phyloP scores from a whole-genome alignment of 2,113 vertebrate species.

The Cacatua alba region DNA sequence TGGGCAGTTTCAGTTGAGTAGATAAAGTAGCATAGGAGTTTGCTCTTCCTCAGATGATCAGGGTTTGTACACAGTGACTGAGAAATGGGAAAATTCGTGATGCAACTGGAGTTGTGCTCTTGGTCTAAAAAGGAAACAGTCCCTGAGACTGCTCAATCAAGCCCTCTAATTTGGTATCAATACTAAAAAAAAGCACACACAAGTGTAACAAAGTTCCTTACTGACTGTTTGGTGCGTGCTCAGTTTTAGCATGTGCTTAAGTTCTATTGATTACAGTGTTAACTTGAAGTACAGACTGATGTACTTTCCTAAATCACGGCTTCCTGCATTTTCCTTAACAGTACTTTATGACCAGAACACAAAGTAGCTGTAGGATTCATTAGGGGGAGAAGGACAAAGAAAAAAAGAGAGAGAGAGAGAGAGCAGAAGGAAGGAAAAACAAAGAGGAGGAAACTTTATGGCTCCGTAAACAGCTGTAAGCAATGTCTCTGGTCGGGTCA shows the following conservation, averaged over 20 bases:
- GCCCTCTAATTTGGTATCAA: background rate
- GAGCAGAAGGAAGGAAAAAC: slow-evolving; percentile 61
- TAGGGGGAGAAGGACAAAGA: background rate
- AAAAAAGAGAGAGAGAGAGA: background rate
- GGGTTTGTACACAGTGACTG: background rate
- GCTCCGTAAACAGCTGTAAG: slow-evolving; percentile 75
- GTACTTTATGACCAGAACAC: background rate
- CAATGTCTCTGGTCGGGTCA: slow-evolving; percentile 72
- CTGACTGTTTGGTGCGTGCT: background rate
- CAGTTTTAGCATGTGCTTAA: background rate
- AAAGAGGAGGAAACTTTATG: slow-evolving; percentile 68
- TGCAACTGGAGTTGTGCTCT: background rate
- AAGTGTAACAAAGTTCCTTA: background rate
- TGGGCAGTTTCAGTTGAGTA: background rate
- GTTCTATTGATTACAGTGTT: background rate
- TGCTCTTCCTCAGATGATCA: background rate
- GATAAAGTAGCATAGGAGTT: background rate
- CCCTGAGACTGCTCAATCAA: background rate
- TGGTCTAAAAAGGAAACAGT: background rate
- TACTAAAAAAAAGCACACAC: background rate
- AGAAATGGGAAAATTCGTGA: background rate
- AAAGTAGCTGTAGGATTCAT: slow-evolving; percentile 6
- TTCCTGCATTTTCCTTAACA: background rate
- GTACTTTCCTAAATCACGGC: background rate
- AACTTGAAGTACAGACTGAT: background rate